Conservation (phyloP, 1,140 invertebrate genomes). For the Polypedilum vanderplanki region DNA sequence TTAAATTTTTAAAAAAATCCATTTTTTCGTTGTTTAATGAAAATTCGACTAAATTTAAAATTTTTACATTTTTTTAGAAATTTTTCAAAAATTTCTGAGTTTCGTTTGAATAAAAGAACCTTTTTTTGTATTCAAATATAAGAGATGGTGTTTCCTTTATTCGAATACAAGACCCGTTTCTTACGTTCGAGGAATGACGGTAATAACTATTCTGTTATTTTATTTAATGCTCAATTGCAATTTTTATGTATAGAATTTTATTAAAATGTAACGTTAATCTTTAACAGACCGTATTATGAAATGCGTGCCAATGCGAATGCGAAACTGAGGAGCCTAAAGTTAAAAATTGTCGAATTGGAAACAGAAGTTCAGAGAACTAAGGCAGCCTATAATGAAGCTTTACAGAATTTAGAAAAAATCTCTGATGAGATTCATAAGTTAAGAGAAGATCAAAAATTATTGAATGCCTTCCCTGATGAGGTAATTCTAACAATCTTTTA, state of each 20-base stretch:
- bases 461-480: slow-evolving; percentile 39
- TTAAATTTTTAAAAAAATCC: no score
- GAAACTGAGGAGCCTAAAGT: slow-evolving; percentile 78
- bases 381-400: slow-evolving; percentile 74
- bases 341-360: slow-evolving; percentile 70
- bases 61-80: no score
- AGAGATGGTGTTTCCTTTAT: no score
- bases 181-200: no score
- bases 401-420: slow-evolving; percentile 82
- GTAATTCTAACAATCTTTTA: slow-evolving; percentile 34
- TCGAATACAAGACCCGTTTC: no score
- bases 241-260: background rate
- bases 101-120: no score
- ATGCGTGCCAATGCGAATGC: slow-evolving; percentile 85
- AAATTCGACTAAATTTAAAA: no score
- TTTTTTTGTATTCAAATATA: no score
- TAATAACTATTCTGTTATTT: slow-evolving; percentile 30
- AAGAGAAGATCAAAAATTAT: slow-evolving; percentile 35
- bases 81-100: no score
- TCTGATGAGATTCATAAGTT: slow-evolving; percentile 85
- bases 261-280: slow-evolving; percentile 35
- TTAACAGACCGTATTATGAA: slow-evolving; percentile 86
- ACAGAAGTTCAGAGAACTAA: slow-evolving; percentile 72
- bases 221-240: slow-evolving; percentile 16
- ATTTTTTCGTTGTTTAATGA: no score